phyloP scores from a whole-genome alignment of 2,888 invertebrate species.

The Eilema sororculum region DNA sequence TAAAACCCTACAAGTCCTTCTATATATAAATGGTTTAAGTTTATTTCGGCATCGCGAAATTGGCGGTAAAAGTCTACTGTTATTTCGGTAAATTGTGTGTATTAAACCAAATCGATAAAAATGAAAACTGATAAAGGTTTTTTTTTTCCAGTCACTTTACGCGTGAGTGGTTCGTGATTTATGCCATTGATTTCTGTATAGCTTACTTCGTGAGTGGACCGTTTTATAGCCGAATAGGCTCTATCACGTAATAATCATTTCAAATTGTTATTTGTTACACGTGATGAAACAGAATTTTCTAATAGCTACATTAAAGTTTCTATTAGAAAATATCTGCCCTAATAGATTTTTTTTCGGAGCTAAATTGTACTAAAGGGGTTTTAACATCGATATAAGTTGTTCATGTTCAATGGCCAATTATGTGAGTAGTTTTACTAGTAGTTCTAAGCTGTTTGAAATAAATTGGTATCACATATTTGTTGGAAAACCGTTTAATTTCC shows the following conservation, averaged over 20 bases:
- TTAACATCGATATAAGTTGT: conserved; percentile 30
- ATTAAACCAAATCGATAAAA: conserved; percentile 73
- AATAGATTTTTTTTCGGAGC: conserved; percentile 36
- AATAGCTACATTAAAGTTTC: conserved; percentile 34
- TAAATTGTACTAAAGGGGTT: conserved; percentile 34
- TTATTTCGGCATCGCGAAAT: conserved; percentile 67
- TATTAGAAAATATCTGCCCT: conserved; percentile 35
- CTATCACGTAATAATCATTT: conserved; percentile 56
- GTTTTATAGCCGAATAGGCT: conserved; percentile 49
- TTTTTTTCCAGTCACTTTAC: conserved; percentile 74
- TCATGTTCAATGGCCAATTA: conserved; percentile 46
- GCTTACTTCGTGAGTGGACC: conserved; percentile 54
- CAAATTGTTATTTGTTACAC: conserved; percentile 55
- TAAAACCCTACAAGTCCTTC: conserved; percentile 50
- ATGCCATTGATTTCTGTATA: conserved; percentile 61
- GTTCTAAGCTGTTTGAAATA: conserved; percentile 36
- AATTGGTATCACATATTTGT: conserved; percentile 53
- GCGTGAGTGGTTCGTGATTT: conserved; percentile 82
- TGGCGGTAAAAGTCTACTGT: conserved; percentile 72
- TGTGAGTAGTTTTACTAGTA: conserved; percentile 39
- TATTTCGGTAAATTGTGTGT: conserved; percentile 72
- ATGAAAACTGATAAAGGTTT: conserved; percentile 64
- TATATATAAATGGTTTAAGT: conserved; percentile 49
- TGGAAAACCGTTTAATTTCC: conserved; percentile 58
- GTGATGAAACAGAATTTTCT: conserved; percentile 47